Base-by-base conservation (phyloP, 2,797 vertebrate species). In the Argyrosomus regius region DNA sequence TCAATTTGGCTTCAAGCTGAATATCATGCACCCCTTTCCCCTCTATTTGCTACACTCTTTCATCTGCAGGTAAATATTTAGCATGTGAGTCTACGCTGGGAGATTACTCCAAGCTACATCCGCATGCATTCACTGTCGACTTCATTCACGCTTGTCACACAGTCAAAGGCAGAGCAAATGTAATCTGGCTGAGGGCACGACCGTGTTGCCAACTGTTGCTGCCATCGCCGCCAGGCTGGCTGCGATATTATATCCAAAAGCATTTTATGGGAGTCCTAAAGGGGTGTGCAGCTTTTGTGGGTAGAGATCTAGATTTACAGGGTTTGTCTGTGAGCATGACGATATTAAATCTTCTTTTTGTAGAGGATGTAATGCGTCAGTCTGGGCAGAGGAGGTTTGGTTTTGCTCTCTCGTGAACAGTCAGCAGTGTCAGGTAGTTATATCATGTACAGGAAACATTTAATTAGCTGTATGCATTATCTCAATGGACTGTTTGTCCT, bases 191-290 rank as follows among this genome's bases (percentile, higher is more conserved):
- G 69, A 83, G 88, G 79, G 78, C 84, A 84, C 67, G 79, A 73
- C 81, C 69, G 24, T 65, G 81, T 72, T 84, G 85, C 83, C 83
- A 87, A 87, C 87, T 86, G 87, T 85, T 90, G 86, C 82, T 67
- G 73, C 77, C 74, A 73, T 65, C 20, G 59, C 80, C 41, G 64
- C 71, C 88, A 81, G 82, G 56, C 80, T 67, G 78, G 60, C 84
- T 83, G 76, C 72, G 76, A 88, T 88, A 90, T 87, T 88, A 84
- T 76, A 68, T 88, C 87, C 78, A 77, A 82, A 87, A 85, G 79
- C 77, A 78, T 87, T 90, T 89, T 74, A 89, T 92, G 76, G 91
- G 78, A 93, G 80, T 91, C 77, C 80, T 57, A 72, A 75, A 87
- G 57, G 24, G 69, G 72, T 81, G 67, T 69, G 67, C 81, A 64